phyloP scores from a whole-genome alignment of 2,888 invertebrate species.

The Baronia brevicornis region DNA sequence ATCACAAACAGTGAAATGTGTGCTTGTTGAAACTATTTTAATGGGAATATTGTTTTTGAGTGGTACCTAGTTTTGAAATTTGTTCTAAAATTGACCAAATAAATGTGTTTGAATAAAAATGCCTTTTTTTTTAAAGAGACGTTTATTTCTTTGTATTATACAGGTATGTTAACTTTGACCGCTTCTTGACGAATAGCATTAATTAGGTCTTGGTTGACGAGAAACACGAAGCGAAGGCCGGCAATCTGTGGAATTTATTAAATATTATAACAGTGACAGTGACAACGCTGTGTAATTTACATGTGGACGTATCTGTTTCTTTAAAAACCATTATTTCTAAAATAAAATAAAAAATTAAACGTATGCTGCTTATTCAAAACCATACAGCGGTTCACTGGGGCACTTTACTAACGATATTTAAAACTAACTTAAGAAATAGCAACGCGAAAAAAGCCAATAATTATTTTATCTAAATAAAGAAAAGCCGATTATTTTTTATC shows the following conservation, averaged over 20 bases:
- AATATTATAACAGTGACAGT: slow-evolving; percentile 14
- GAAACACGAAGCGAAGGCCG: slow-evolving; percentile 92
- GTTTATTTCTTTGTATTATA: slow-evolving; percentile 37
- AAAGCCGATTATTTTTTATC: too few species aligned
- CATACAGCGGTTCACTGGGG: too few species aligned
- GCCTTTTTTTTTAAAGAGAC: slow-evolving; percentile 19
- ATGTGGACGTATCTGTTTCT: too few species aligned
- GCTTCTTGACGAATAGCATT: slow-evolving; percentile 92
- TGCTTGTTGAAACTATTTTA: slow-evolving; percentile 21
- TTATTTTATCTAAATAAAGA: too few species aligned
- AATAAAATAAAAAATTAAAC: too few species aligned
- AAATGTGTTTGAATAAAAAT: slow-evolving; percentile 70
- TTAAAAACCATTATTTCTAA: too few species aligned
- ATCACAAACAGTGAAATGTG: slow-evolving; percentile 28
- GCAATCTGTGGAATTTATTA: slow-evolving; percentile 79
- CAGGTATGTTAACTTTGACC: slow-evolving; percentile 81
- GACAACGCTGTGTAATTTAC: too few species aligned
- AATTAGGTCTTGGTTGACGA: slow-evolving; percentile 94
- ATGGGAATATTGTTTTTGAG: slow-evolving; percentile 52
- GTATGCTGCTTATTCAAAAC: too few species aligned
- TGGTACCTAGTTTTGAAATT: slow-evolving; percentile 62
- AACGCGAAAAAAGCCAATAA: too few species aligned
- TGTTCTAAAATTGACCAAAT: slow-evolving; percentile 71
- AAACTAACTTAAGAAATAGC: too few species aligned
- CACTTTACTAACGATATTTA: too few species aligned